These are phyloP conservation scores for Sus cebifrons DNA, from an alignment of 2,797 vertebrate genomes.

Conservation along the genomic window DNA sequence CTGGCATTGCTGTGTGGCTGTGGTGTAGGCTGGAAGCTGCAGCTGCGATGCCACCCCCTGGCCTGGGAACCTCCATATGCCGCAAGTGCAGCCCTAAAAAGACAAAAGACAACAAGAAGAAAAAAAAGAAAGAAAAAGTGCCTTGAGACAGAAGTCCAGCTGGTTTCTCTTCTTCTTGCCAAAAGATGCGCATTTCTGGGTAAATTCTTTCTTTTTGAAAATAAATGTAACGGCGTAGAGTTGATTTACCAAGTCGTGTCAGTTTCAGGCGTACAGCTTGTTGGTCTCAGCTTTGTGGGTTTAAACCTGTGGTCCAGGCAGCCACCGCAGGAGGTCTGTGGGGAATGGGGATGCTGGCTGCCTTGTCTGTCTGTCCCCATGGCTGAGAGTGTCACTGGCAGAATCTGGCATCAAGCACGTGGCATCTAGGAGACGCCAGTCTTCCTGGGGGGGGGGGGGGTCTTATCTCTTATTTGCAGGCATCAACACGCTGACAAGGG, in stretches of 20 bases:
- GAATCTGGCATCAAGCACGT: background rate
- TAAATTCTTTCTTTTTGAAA: background rate
- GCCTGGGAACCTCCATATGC: no score
- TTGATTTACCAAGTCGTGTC: no score
- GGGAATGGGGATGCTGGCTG: background rate
- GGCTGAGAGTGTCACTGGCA: background rate
- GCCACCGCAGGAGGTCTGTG: background rate
- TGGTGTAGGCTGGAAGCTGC: no score
- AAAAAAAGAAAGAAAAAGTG: no score
- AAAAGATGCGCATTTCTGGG: background rate
- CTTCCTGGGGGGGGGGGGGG: accelerated
- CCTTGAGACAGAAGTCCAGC: background rate
- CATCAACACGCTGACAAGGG: background rate
- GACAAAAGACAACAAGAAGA: no score
- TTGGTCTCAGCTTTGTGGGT: background rate
- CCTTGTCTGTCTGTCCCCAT: background rate
- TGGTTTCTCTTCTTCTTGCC: background rate
- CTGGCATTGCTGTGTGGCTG: no score
- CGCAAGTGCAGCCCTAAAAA: no score
- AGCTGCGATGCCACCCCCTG: no score
- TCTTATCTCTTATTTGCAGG: background rate
- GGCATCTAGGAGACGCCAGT: background rate
- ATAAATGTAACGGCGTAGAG: no score
- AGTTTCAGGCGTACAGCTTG: no score
- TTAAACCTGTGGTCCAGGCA: background rate